A percentile compares a stretch with the other conserved stretches of the same genome.
Evolutionary conservation across 2,113 vertebrate species (phyloP).

Genomic region (Pica pica): DNA sequence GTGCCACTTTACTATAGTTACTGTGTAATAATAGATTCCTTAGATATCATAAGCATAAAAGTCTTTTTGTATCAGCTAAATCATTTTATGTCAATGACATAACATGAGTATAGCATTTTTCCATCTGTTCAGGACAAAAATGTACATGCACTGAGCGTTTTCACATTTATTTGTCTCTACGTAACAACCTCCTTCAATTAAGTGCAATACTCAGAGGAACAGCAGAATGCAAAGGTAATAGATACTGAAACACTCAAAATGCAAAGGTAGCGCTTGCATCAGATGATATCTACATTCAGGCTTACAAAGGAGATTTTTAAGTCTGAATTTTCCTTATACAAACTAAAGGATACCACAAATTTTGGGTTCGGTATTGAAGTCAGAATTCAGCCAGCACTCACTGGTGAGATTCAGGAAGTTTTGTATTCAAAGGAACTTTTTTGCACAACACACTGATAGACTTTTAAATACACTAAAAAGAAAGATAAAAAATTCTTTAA

Average conservation of each 20-base stretch:
- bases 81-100: background rate
- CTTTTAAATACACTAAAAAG: background rate
- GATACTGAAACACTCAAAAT: background rate
- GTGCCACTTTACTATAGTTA: background rate
- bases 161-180: background rate
- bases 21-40: constrained; percentile 5
- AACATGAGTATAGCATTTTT: background rate
- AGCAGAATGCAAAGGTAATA: background rate
- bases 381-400: background rate
- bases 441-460: background rate
- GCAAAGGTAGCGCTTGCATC: background rate
- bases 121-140: constrained; percentile 36
- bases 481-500: background rate
- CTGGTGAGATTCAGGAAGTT: background rate
- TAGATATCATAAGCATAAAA: background rate
- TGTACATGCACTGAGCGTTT: background rate
- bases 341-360: background rate
- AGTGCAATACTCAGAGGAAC: background rate
- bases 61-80: background rate
- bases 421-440: background rate
- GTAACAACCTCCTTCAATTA: background rate
- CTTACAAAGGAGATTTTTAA: background rate
- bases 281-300: background rate
- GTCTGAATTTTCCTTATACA: background rate
- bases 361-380: background rate